Conservation (phyloP, 2,797 vertebrate genomes). For the Crax fasciolata region DNA sequence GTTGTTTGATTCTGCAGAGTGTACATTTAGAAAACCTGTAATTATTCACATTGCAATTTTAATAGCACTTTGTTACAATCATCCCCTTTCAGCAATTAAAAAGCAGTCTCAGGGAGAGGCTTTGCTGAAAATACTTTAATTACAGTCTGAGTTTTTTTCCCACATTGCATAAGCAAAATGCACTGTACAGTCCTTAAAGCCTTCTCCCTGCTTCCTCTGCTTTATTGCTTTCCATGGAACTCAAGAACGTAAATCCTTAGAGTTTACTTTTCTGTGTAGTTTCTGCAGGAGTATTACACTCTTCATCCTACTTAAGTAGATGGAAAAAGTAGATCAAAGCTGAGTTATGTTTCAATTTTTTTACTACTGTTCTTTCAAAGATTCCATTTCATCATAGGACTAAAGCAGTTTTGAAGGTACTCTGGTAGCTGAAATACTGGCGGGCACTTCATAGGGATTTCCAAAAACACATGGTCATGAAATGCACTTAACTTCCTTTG, state of each 20-base stretch:
- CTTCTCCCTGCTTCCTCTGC: background rate
- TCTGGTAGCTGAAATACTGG: background rate
- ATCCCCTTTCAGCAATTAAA: background rate
- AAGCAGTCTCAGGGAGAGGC: background rate
- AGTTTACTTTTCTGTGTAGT: conserved; percentile 7
- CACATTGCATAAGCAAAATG: background rate
- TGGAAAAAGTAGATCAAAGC: background rate
- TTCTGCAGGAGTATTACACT: background rate
- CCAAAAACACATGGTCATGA: background rate
- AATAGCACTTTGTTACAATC: background rate
- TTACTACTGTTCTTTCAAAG: background rate
- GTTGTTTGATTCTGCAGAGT: background rate
- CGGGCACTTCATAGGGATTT: background rate
- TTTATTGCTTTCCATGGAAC: conserved; percentile 9
- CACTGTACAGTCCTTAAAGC: background rate
- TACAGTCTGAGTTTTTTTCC: background rate
- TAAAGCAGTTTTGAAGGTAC: background rate
- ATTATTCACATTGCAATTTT: background rate
- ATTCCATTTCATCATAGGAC: background rate
- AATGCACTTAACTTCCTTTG: background rate
- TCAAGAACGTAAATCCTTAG: background rate
- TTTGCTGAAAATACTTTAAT: conserved; percentile 26
- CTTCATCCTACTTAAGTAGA: background rate
- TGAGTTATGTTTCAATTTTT: background rate
- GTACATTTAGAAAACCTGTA: background rate